A percentile compares a stretch with the other conserved stretches of the same genome.
These are phyloP conservation scores for Quiscalus mexicanus DNA, from an alignment of 2,113 vertebrate genomes.

Conservation along the genomic window DNA sequence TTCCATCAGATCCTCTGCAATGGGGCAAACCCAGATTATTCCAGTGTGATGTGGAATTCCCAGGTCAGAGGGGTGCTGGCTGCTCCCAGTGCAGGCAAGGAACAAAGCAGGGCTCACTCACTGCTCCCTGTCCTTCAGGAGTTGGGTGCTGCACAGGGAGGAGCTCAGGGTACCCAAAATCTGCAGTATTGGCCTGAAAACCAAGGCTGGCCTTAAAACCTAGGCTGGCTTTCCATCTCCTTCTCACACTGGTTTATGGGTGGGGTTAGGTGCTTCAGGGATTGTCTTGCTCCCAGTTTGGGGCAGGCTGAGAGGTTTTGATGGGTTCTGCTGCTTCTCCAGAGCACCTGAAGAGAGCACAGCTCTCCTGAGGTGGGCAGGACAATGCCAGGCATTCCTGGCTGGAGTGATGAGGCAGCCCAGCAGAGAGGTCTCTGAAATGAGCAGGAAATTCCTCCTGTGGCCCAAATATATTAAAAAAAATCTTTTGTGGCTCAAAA, in stretches of 20 bases:
- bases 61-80: background rate
- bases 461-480: background rate
- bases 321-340: background rate
- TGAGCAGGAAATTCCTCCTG: background rate
- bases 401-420: background rate
- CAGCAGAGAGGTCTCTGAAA: background rate
- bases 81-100: background rate
- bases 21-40: slow-evolving; percentile 3
- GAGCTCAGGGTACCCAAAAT: background rate
- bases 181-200: rapidly evolving
- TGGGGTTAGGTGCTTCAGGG: rapidly evolving
- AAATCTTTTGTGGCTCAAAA: background rate
- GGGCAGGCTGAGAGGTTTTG: background rate
- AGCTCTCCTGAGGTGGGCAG: background rate
- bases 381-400: background rate
- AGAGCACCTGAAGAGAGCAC: background rate
- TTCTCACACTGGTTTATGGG: rapidly evolving
- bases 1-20: slow-evolving; percentile 6
- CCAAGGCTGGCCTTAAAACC: too few relatives aligned
- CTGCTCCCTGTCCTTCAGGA: background rate
- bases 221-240: background rate
- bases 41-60: background rate
- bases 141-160: background rate
- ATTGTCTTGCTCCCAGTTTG: background rate
- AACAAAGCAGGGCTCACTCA: background rate